These are phyloP conservation scores for Pogonocichla stellata DNA, from an alignment of 2,113 vertebrate genomes.

Conservation along the genomic window DNA sequence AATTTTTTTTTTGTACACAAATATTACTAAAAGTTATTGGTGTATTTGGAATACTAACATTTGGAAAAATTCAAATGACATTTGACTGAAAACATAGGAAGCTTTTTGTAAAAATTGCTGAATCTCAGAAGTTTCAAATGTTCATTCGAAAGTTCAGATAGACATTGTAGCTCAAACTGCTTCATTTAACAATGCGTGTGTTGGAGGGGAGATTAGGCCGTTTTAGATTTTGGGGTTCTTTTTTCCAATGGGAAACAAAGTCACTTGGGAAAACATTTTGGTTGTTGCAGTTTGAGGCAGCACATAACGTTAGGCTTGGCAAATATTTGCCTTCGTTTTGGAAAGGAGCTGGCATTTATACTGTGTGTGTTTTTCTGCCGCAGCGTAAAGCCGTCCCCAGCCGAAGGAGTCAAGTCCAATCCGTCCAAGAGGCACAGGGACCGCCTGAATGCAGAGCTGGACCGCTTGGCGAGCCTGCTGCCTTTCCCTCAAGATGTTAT, in stretches of 20 bases:
- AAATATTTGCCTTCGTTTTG: neutral
- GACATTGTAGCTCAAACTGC: neutral
- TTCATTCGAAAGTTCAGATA: neutral
- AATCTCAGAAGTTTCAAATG: neutral
- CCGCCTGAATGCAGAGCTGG: constrained; percentile 83
- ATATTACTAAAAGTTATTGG: neutral
- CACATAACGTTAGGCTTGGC: neutral
- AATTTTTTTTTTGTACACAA: neutral
- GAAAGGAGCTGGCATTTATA: neutral
- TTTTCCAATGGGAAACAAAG: neutral
- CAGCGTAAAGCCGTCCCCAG: constrained; percentile 74
- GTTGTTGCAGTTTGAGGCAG: neutral
- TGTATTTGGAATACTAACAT: neutral
- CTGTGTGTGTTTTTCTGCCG: neutral
- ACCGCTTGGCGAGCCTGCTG: constrained; percentile 82
- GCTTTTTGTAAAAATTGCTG: neutral
- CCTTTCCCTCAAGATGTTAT: constrained; percentile 86
- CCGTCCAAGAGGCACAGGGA: constrained; percentile 88
- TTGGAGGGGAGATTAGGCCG: neutral
- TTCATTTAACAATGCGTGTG: neutral
- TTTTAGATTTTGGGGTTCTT: neutral
- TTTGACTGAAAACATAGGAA: neutral
- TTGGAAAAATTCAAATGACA: neutral
- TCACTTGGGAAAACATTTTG: neutral
- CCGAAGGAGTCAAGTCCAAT: constrained; percentile 84